Base-by-base conservation (phyloP, 2,888 invertebrate species). In the Orchesellides sinensis region DNA sequence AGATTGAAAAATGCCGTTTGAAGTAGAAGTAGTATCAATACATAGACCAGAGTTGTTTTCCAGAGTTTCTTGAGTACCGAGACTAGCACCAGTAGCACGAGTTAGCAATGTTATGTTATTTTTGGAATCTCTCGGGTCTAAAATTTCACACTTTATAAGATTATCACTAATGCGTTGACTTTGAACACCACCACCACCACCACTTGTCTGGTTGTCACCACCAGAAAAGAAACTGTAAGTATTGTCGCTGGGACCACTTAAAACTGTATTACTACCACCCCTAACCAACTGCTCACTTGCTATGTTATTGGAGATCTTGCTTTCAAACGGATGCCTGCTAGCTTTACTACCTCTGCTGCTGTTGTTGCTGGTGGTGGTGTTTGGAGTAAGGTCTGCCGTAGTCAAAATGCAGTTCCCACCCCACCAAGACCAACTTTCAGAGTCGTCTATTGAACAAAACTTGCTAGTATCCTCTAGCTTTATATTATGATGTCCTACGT, bases 341-440 rank as follows among this genome's bases (percentile, higher is more conserved):
- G n/a, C 19, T 6, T 27, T 45, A 14, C 40, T 40, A 21, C 45
- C 69, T 54, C 40, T 45, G 47, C 29, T 59, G 68, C 17, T 63
- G 23, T 40, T 19, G 12, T 23, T 35, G 27, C 29, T 54, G 19
- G 63, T 63, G 65, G 75, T 35, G 61, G 63, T 79, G 63, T 35
- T 27, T 12, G 68, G 68, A 8, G 65, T n/a, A 12, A 63, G 56
- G 52, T 74, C 81, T 32, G 81, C 81, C 6, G 66, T 75, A 25
- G 66, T 79, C 35, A 79, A 54, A 8, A 72, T 59, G 61, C 74
- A 81, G 54, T 69, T 81, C 23, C 84, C 84, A 80, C 84, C 74
- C 84, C 83, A 83, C 83, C 80, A 84, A 75, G 80, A 84, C 80
- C 84, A 84, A 52, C 59, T 75, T 19, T 84, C 84, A 6, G 81